Base-by-base conservation (phyloP, 2,888 invertebrate genomes). In the Amblyjoppa fuscipennis region DNA sequence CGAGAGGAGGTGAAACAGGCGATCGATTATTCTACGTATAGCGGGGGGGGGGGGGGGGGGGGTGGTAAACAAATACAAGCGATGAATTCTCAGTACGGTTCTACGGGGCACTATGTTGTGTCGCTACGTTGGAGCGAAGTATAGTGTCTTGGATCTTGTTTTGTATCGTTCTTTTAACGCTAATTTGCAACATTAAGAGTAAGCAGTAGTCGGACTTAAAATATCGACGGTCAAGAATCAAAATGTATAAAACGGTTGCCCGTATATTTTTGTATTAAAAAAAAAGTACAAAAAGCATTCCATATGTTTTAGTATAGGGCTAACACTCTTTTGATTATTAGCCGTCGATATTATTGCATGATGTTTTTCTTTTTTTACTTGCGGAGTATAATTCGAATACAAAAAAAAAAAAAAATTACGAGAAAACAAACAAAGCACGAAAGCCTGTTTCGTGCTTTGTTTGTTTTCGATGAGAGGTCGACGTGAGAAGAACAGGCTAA, bases 401-500 rank as follows among this genome's bases (percentile, higher is more conserved):
- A 13, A 13, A 59, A 28, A 59, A n/a, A 4, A 31, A 28, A 9
- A 13, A 16, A 45, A 68, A 38, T 7, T 66, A 66, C 41, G 7
- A 56, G 20, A 7, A 20, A 20, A 20, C 20, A 20, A 20, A 20
- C 20, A 20, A 20, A 20, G 20, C 20, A 20, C 20, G 20, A 20
- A 20, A 61, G 53, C 38, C 59, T 20, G 49, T 78, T 61, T 61
- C n/a, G 16, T 41, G 9, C 28, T 41, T 56, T 69, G 28, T 78
- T 69, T 59, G 68, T 31, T 3, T 28, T 73, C n/a, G 53, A 49
- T 59, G 41, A 31, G 41, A 56, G 16, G 31, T 20, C 38, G n/a
- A 20, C 25, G 38, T 49, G 78, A 45, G 25, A 7, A 71, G 41
- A 66, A 70, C 73, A 66, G 31, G 79, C 70, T 34, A 73, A 79